Conservation (phyloP, 2,113 vertebrate species). For the Drymodes brunneopygia region DNA sequence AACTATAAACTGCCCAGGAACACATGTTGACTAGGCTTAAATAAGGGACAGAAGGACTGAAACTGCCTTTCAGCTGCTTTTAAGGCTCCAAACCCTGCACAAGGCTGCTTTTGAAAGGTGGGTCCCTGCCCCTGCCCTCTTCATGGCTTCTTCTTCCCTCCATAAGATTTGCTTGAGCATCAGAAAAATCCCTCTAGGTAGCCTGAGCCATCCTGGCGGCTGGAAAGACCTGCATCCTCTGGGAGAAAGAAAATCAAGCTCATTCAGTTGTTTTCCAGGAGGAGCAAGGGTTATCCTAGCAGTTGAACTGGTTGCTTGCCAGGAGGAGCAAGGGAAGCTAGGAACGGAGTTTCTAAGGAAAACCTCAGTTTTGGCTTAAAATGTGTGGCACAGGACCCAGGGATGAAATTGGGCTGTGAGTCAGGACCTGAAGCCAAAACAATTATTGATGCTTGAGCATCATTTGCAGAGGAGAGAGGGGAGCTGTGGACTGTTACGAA, state of each 20-base stretch:
- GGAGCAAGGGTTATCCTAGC: neutral
- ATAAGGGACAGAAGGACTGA: neutral
- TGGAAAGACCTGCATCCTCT: neutral
- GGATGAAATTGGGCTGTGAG: neutral
- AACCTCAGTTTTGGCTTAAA: neutral
- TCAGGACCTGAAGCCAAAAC: neutral
- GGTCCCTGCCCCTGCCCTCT: neutral
- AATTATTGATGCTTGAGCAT: neutral
- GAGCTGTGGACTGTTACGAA: neutral
- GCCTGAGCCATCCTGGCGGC: neutral
- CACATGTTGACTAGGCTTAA: neutral
- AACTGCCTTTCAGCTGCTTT: neutral
- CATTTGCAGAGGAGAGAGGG: neutral
- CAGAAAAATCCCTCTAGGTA: neutral
- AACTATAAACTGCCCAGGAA: neutral
- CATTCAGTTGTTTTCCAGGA: neutral
- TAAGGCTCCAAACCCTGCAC: neutral
- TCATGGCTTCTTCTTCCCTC: neutral
- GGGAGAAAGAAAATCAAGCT: neutral
- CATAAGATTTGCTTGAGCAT: neutral
- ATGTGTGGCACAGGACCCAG: neutral
- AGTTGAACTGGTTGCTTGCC: neutral
- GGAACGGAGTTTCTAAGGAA: neutral
- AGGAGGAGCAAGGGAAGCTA: neutral
- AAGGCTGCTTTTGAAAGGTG: neutral